phyloP scores from a whole-genome alignment of 2,113 vertebrate species.

The Arenaria interpres region DNA sequence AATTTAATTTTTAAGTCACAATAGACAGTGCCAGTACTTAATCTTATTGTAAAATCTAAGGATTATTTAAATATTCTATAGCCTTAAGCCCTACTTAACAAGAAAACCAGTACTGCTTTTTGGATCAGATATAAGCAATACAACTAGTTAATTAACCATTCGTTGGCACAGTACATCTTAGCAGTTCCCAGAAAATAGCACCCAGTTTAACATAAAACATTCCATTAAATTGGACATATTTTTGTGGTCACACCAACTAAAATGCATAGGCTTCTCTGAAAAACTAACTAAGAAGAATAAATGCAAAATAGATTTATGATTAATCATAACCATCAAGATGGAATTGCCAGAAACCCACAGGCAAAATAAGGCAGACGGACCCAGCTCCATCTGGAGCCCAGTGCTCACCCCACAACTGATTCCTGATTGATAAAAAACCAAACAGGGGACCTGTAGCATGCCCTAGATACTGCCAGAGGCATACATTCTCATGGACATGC shows the following conservation, averaged over 20 bases:
- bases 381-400: neutral
- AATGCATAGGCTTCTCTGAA: neutral
- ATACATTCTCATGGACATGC: neutral
- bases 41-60: neutral
- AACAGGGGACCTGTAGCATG: neutral
- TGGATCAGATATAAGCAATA: neutral
- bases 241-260: neutral
- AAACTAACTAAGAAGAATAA: neutral
- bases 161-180: neutral
- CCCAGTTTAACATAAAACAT: neutral
- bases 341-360: neutral
- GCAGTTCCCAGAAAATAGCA: neutral
- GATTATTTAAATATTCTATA: neutral
- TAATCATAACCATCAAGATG: neutral
- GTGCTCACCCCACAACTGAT: neutral
- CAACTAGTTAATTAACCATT: neutral
- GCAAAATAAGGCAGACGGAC: neutral
- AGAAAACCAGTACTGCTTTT: neutral
- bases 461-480: neutral
- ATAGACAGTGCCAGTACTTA: neutral
- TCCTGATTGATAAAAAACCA: neutral
- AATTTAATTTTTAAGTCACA: neutral
- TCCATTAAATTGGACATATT: neutral
- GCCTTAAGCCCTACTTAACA: neutral
- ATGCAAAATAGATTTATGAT: neutral